These are phyloP conservation scores for Hippolais icterina DNA, from an alignment of 2,113 vertebrate genomes.

Conservation along the genomic window DNA sequence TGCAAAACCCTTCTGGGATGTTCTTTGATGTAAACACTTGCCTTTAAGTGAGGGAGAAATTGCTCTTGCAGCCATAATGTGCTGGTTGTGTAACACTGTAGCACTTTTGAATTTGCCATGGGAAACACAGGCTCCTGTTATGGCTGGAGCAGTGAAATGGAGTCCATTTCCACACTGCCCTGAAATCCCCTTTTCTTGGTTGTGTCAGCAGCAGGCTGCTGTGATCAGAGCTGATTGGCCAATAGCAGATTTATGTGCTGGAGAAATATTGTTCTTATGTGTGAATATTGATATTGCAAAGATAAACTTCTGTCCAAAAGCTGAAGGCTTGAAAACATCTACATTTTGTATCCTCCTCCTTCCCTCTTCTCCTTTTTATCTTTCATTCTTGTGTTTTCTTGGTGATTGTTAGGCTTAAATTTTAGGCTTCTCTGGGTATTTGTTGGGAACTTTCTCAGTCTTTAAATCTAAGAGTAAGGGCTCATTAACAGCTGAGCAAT, in stretches of 20 bases:
- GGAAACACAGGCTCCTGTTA: background rate
- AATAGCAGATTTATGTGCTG: background rate
- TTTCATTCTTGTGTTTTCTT: background rate
- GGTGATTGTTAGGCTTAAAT: background rate
- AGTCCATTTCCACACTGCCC: background rate
- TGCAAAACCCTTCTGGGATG: constrained; percentile 11
- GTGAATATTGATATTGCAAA: background rate
- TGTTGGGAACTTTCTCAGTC: background rate
- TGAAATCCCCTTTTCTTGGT: background rate
- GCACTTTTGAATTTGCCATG: background rate
- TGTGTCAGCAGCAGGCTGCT: background rate
- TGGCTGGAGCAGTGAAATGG: background rate
- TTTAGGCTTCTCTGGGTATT: background rate
- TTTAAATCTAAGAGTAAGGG: background rate
- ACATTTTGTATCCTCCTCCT: background rate
- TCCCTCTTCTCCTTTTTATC: background rate
- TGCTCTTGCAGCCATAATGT: background rate
- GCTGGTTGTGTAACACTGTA: background rate
- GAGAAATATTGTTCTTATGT: background rate
- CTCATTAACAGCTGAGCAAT: background rate
- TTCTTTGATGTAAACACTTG: constrained; percentile 5
- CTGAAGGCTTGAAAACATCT: background rate
- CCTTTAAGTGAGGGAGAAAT: background rate
- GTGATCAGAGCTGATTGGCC: background rate
- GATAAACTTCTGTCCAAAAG: background rate